phyloP scores from a whole-genome alignment of 2,113 vertebrate genomes.

The Progne subis region DNA sequence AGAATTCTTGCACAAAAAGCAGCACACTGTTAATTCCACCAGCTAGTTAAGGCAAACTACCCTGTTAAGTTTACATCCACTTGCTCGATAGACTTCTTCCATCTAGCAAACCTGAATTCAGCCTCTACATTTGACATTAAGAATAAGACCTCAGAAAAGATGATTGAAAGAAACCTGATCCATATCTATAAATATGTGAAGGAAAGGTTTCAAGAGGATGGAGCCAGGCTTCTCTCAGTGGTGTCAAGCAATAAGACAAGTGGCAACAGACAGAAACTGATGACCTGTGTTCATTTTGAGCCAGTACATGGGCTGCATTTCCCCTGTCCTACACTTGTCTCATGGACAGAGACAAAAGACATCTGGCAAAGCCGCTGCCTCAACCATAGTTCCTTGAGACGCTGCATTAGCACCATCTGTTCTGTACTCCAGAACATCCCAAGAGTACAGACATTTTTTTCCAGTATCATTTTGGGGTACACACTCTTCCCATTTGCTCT shows the following conservation, averaged over 20 bases:
- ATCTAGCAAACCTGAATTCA: background rate
- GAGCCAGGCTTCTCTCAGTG: background rate
- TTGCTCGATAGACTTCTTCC: background rate
- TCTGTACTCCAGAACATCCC: background rate
- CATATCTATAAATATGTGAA: background rate
- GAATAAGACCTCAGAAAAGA: background rate
- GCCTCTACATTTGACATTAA: background rate
- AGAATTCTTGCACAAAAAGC: conserved; percentile 14
- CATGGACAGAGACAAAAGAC: background rate
- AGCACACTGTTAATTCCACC: background rate
- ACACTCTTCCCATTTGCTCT: background rate
- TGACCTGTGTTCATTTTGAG: background rate
- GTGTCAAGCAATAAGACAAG: background rate
- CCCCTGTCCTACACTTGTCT: background rate
- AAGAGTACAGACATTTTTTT: background rate
- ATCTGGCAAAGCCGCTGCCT: background rate
- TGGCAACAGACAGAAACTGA: background rate
- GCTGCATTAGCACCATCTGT: background rate
- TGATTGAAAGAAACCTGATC: background rate
- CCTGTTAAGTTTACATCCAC: conserved; percentile 1
- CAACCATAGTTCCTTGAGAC: background rate
- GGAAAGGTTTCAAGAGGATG: background rate
- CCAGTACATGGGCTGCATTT: background rate
- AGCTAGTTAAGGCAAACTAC: background rate
- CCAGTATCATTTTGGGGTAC: background rate